phyloP scores from a whole-genome alignment of 2,797 vertebrate species.

The Chelon labrosus region DNA sequence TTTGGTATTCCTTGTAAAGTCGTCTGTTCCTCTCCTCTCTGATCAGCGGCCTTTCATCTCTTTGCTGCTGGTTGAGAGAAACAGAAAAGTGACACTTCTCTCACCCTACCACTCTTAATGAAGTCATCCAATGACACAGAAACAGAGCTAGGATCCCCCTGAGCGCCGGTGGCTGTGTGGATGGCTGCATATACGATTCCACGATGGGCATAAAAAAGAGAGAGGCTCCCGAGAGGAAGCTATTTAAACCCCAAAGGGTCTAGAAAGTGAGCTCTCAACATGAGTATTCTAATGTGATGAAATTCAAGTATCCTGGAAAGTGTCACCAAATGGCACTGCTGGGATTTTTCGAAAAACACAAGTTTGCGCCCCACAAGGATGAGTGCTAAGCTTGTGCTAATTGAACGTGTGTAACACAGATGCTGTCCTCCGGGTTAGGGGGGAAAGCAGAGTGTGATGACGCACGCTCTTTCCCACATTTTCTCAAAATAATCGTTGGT shows the following conservation, averaged over 20 bases:
- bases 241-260: constrained; percentile 45
- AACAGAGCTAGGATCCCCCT: constrained; percentile 41
- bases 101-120: constrained; percentile 42
- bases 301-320: constrained; percentile 55
- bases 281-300: constrained; percentile 44
- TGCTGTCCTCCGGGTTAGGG: constrained; percentile 58
- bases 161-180: constrained; percentile 38
- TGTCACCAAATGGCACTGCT: constrained; percentile 64
- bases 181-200: constrained; percentile 42
- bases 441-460: constrained; percentile 43
- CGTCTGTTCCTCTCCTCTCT: constrained; percentile 24
- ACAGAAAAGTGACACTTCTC: constrained; percentile 43
- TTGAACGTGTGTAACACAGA: constrained; percentile 66
- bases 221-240: constrained; percentile 45
- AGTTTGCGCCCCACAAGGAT: constrained; percentile 58
- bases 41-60: constrained; percentile 49
- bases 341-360: constrained; percentile 54
- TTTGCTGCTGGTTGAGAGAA: constrained; percentile 18
- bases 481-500: constrained; percentile 36
- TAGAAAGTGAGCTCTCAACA: constrained; percentile 26
- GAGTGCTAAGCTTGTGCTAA: constrained; percentile 69
- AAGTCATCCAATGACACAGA: constrained; percentile 61
- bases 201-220: constrained; percentile 40
- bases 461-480: constrained; percentile 55
- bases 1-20: constrained; percentile 22